A percentile compares a stretch with the other conserved stretches of the same genome.
These are phyloP conservation scores for Lophius americanus DNA, from an alignment of 2,797 vertebrate species.

Conservation along the genomic window DNA sequence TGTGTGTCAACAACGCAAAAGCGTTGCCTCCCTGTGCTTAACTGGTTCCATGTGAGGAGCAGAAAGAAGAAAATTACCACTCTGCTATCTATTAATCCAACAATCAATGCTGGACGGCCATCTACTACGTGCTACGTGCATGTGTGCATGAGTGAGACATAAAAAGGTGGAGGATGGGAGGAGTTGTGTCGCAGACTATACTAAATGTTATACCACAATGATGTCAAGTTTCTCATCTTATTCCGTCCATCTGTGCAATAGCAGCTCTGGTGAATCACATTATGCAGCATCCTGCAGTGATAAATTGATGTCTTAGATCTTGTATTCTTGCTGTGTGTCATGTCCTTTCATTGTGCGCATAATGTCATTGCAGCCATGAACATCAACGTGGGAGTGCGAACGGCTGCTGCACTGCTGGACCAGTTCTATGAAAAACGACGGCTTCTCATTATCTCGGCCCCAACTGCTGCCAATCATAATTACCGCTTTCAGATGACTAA, in stretches of 20 bases:
- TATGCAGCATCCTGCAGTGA: neutral
- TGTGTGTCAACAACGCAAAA: neutral
- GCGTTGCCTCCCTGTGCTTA: neutral
- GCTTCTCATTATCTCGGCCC: conserved; percentile 93
- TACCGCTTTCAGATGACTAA: conserved; percentile 96
- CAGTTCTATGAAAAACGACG: conserved; percentile 98
- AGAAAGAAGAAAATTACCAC: conserved; percentile 38
- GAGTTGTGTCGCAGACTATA: conserved; percentile 7
- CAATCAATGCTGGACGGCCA: conserved; percentile 27
- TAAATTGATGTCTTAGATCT: conserved; percentile 3
- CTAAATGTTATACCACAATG: neutral
- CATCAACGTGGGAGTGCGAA: conserved; percentile 91
- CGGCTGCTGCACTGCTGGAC: conserved; percentile 92
- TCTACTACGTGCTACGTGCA: too few species aligned
- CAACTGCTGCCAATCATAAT: conserved; percentile 94
- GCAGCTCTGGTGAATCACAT: conserved; percentile 1
- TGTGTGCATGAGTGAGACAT: conserved; percentile 13
- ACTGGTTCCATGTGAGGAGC: conserved; percentile 26
- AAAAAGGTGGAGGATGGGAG: conserved; percentile 5
- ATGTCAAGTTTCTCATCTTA: neutral
- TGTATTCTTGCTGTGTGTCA: conserved; percentile 8
- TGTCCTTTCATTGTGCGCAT: conserved; percentile 28
- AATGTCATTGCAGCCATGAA: conserved; percentile 88
- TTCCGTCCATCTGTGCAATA: neutral
- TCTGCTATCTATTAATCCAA: conserved; percentile 36